Conservation (phyloP, 2,888 invertebrate species). For the Agriopis marginaria region DNA sequence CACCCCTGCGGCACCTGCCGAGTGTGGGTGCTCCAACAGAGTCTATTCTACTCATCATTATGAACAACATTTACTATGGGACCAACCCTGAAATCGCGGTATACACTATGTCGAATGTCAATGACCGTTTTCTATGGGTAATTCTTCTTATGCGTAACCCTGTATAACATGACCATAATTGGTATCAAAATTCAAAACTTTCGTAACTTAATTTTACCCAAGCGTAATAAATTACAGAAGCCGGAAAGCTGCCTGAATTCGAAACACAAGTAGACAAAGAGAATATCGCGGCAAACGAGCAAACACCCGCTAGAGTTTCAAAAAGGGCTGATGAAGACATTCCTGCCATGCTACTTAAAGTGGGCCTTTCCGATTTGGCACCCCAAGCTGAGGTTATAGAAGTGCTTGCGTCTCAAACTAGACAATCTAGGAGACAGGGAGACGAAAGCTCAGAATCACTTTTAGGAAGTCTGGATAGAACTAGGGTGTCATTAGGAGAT, state of each 20-base stretch:
- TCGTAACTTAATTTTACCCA: no score
- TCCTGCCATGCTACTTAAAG: slow-evolving; percentile 62
- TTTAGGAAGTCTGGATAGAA: slow-evolving; percentile 75
- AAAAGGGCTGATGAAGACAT: slow-evolving; percentile 49
- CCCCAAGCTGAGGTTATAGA: not conserved
- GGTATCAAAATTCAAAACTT: no score
- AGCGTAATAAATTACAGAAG: slow-evolving; percentile 43
- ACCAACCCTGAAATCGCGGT: no score
- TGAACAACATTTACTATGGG: no score
- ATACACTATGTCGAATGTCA: no score
- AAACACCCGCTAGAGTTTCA: slow-evolving; percentile 6
- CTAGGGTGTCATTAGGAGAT: slow-evolving; percentile 77
- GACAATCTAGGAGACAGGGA: slow-evolving; percentile 33
- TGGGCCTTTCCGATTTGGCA: slow-evolving; percentile 63
- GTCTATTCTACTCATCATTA: no score
- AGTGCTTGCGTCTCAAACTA: slow-evolving; percentile 27
- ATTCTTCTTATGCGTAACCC: no score
- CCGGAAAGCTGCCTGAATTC: slow-evolving; percentile 39
- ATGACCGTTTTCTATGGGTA: no score
- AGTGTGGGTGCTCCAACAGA: no score
- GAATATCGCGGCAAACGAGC: slow-evolving; percentile 60
- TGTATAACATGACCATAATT: no score
- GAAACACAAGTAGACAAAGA: slow-evolving; percentile 60
- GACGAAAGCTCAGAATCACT: slow-evolving; percentile 69
- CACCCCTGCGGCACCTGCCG: no score